Evolutionary conservation across 2,113 vertebrate species (phyloP).

Genomic region (Puma concolor): DNA sequence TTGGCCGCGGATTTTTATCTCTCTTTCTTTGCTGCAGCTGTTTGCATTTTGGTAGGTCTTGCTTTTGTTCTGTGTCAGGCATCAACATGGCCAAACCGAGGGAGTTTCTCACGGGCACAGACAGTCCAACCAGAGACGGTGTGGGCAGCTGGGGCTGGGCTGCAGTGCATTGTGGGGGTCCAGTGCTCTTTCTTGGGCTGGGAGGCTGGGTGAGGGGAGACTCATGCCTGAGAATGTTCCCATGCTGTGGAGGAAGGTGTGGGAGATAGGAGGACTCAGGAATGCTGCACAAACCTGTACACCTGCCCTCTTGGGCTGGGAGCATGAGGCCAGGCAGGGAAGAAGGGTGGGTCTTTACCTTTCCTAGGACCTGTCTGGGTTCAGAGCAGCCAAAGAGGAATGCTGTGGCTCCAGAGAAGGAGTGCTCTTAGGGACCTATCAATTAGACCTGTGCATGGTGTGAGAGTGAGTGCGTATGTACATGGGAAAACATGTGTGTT

Average conservation of each 20-base stretch:
- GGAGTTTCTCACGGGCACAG: slow-evolving; percentile 93
- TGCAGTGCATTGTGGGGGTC: slow-evolving; percentile 90
- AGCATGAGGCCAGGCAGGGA: not conserved
- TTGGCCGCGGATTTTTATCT: slow-evolving; percentile 73
- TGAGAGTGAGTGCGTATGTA: not conserved
- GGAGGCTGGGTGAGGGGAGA: slow-evolving; percentile 6
- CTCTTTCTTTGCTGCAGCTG: slow-evolving; percentile 68
- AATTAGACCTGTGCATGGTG: not conserved
- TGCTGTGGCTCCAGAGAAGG: not conserved
- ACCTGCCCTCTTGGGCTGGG: not conserved
- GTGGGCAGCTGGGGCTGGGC: slow-evolving; percentile 79
- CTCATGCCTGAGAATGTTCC: not conserved
- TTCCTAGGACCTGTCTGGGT: not conserved
- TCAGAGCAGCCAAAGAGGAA: not conserved
- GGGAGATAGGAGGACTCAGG: not conserved
- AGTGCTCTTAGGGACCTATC: not conserved
- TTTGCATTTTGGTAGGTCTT: slow-evolving; percentile 71
- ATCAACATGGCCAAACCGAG: slow-evolving; percentile 96
- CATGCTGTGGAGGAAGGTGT: not conserved
- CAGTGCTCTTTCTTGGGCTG: not conserved
- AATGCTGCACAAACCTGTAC: not conserved
- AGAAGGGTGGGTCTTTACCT: not conserved
- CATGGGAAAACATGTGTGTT: not conserved
- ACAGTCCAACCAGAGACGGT: slow-evolving; percentile 96
- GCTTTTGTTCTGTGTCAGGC: slow-evolving; percentile 89